phyloP scores from a whole-genome alignment of 2,888 invertebrate species.

The Beris morrisii region DNA sequence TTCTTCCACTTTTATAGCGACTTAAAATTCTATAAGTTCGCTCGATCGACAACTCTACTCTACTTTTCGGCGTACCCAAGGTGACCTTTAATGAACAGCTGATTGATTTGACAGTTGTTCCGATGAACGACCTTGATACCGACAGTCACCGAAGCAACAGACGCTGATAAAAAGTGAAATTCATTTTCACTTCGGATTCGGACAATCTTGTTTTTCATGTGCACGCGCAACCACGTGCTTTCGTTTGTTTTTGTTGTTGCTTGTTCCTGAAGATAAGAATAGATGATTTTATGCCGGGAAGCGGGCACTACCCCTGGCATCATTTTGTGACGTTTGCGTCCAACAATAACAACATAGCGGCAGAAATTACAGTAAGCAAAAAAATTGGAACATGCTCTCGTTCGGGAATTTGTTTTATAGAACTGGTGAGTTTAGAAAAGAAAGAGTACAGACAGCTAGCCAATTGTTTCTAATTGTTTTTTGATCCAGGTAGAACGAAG shows the following conservation, averaged over 20 bases:
- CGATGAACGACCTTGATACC: constrained; percentile 20
- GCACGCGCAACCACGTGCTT: constrained; percentile 8
- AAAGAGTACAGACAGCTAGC: too few species aligned
- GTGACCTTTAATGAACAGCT: constrained; percentile 28
- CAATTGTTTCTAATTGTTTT: too few species aligned
- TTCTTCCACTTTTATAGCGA: constrained; percentile 6
- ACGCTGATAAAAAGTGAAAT: constrained; percentile 16
- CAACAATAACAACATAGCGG: neutral
- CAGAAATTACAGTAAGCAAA: too few species aligned
- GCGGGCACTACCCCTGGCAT: too few species aligned
- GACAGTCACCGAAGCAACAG: neutral
- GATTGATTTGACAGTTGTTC: constrained; percentile 23
- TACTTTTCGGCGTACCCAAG: constrained; percentile 21
- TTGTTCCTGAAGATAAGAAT: constrained; percentile 11
- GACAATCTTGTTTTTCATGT: neutral
- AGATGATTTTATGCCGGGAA: neutral
- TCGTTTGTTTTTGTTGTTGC: neutral
- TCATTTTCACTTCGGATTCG: neutral
- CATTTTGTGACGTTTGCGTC: neutral
- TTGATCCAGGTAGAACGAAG: too few species aligned
- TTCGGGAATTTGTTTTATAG: too few species aligned
- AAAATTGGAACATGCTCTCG: too few species aligned
- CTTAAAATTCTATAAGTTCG: neutral
- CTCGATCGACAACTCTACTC: constrained; percentile 8
- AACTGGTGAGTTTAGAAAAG: too few species aligned